phyloP scores from a whole-genome alignment of 2,113 vertebrate genomes.

The Delphinus delphis region DNA sequence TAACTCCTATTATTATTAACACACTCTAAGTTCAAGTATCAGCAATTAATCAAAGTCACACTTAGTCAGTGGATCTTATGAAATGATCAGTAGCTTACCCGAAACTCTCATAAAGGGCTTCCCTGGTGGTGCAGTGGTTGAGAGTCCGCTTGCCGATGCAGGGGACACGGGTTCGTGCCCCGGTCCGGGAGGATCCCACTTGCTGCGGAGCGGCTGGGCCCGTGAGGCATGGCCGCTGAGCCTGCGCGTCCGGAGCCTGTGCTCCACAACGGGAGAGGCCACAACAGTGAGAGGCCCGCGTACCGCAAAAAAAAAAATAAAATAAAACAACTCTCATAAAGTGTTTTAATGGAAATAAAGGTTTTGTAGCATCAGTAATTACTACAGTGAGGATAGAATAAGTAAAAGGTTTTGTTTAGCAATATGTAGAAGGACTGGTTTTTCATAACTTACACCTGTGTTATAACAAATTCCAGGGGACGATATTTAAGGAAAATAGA shows the following conservation, averaged over 20 bases:
- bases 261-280: too few species aligned
- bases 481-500: conserved; percentile 1
- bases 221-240: too few species aligned
- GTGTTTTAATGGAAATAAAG: not conserved
- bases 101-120: not conserved
- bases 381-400: not conserved
- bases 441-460: not conserved
- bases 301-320: too few species aligned
- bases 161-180: too few species aligned
- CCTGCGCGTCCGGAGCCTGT: too few species aligned
- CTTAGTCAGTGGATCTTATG: not conserved
- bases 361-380: not conserved
- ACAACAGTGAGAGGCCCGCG: too few species aligned
- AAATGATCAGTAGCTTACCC: not conserved
- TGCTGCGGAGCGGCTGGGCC: too few species aligned
- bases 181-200: too few species aligned
- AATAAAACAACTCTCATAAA: not conserved
- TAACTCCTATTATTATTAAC: not conserved
- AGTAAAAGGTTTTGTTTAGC: not conserved
- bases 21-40: not conserved
- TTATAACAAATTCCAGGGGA: not conserved
- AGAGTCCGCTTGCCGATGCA: too few species aligned
- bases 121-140: too few species aligned
- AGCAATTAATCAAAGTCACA: not conserved
- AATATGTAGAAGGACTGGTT: not conserved